Evolutionary conservation across 2,888 invertebrate species (phyloP).

Genomic region (Meiosimyza platycephala): DNA sequence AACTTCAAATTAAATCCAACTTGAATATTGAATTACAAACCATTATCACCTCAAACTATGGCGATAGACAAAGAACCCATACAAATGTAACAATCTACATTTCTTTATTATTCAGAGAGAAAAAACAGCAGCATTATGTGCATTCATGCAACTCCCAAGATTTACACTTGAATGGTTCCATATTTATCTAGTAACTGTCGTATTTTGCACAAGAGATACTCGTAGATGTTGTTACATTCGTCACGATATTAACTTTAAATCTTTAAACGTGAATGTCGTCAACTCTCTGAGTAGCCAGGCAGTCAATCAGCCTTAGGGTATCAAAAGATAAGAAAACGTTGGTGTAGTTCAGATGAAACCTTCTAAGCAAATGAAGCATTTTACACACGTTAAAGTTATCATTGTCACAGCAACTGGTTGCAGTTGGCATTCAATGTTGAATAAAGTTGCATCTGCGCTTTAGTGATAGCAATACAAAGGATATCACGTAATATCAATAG

Average conservation of each 20-base stretch:
- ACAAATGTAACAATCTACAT: constrained; percentile 15
- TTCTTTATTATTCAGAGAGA: constrained; percentile 5
- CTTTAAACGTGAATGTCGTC: neutral
- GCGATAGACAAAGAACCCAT: constrained; percentile 18
- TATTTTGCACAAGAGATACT: constrained; percentile 4
- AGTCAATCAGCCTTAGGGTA: neutral
- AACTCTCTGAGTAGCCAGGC: neutral
- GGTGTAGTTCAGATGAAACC: neutral
- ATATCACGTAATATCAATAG: no score
- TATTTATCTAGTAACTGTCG: neutral
- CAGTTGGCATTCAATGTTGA: constrained; percentile 35
- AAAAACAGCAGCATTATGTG: neutral
- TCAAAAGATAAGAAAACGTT: neutral
- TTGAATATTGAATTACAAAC: constrained; percentile 2
- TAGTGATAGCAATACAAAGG: constrained; percentile 3
- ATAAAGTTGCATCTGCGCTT: constrained; percentile 27
- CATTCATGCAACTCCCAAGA: constrained; percentile 29
- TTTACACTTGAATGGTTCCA: constrained; percentile 26
- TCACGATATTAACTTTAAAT: neutral
- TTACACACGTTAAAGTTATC: neutral
- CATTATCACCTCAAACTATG: constrained; percentile 12
- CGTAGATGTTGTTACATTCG: constrained; percentile 16
- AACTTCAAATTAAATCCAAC: no score
- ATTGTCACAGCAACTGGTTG: neutral
- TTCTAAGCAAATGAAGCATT: neutral